Conservation (phyloP, 1,140 invertebrate species). For the Lordiphosa clarofinis region DNA sequence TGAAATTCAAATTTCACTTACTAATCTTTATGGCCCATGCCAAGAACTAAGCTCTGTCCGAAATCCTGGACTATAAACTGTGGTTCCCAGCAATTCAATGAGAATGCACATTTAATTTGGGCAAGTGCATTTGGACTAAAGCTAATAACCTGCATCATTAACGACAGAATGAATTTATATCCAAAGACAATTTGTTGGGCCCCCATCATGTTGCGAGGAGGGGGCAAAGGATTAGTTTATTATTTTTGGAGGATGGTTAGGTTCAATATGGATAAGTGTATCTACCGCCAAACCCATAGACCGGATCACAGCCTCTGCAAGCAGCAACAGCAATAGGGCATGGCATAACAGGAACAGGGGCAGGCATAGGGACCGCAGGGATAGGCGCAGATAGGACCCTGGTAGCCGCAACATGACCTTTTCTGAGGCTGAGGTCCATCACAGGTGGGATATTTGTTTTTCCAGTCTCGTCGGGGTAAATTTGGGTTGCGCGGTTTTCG, state of each 20-base stretch:
- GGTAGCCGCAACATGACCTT: background rate
- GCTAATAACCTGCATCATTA: slow-evolving; percentile 3
- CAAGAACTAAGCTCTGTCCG: background rate
- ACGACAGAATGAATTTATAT: slow-evolving; percentile 1
- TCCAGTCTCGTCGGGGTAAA: too few relatives aligned
- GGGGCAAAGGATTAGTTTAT: background rate
- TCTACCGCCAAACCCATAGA: background rate
- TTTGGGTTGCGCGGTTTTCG: background rate
- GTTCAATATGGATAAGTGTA: slow-evolving; percentile 1
- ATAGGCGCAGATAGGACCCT: background rate
- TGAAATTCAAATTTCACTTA: too few relatives aligned
- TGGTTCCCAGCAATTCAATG: background rate
- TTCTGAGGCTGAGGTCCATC: background rate
- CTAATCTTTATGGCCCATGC: too few relatives aligned
- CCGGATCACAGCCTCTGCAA: background rate
- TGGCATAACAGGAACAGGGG: background rate
- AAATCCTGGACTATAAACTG: slow-evolving; percentile 1
- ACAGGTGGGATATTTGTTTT: background rate
- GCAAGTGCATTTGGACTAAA: slow-evolving; percentile 2
- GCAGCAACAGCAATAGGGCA: background rate
- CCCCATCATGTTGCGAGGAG: background rate
- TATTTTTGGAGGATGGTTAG: background rate
- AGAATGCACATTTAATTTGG: slow-evolving; percentile 7
- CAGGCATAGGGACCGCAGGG: background rate
- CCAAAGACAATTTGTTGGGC: slow-evolving; percentile 8